Base-by-base conservation (phyloP, 2,888 invertebrate species). In the Mythimna albipuncta region DNA sequence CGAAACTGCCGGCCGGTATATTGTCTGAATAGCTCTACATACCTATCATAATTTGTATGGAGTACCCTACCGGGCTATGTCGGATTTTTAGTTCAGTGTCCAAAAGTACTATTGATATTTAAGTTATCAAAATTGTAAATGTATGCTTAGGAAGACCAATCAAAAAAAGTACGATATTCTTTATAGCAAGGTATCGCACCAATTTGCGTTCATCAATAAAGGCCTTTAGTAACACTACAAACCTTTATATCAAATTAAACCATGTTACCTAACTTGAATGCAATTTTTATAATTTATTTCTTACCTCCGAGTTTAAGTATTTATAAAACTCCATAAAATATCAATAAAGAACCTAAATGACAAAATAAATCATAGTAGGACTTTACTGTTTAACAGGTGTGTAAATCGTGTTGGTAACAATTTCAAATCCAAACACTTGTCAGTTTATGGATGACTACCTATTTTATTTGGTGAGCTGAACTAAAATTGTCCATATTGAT, bases 1-100 rank as follows among this genome's bases (percentile, higher is more conserved):
- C n/a, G n/a, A 62, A 59, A 35, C 69, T 73, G 83, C 88, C 88
- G 88, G 88, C 88, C 88, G 88, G 88, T 85, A 71, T 74, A 57
- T 69, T 75, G 41, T 69, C 44, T 55, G 19, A 44, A 35, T 52
- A n/a, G n/a, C n/a, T n/a, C n/a, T n/a, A 62, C 13, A n/a, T 5
- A 59, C 21, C 21, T 63, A 59, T 21, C 66, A 38, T 44, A 21
- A 32, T 21, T 44, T 55, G 13, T 38, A 47, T 68, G 11, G 21
- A 47, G 64, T 67, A 63, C 64, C 59, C 44, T 38, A 32, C 32
- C 32, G 32, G 32, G 35, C 64, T 65, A 10, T 32, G 32, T 3
- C 32, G 32, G 59, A 52, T 54, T 66, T 52, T 55, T 54, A 26
- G 26, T 54, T 35, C 9, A 11, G 10, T 21, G 11, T 52, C 41